A percentile compares a stretch with the other conserved stretches of the same genome.
These are phyloP conservation scores for Terebella lapidaria DNA, from an alignment of 2,888 invertebrate species.

Conservation along the genomic window DNA sequence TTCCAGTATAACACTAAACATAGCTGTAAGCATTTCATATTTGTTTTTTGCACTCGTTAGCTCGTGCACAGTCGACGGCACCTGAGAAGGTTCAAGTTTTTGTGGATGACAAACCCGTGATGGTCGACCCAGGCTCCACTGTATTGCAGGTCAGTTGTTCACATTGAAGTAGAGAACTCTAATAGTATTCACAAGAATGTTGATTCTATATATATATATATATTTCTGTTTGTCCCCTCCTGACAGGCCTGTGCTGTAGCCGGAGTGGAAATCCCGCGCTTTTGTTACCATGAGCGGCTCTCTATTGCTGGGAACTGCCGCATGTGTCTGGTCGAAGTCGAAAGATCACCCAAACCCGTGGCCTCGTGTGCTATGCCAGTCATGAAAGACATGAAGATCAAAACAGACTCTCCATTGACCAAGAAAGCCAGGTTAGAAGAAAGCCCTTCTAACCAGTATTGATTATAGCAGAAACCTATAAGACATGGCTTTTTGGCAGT, in stretches of 20 bases:
- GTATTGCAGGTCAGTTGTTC: conserved; percentile 77
- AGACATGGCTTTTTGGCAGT: too few relatives aligned
- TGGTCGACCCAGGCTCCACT: conserved; percentile 93
- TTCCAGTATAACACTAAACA: too few relatives aligned
- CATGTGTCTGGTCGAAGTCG: conserved; percentile 99
- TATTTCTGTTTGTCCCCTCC: conserved; percentile 16
- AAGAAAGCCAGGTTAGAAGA: conserved; percentile 67
- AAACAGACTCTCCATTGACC: conserved; percentile 93
- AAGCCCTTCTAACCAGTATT: too few relatives aligned
- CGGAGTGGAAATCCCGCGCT: conserved; percentile 96
- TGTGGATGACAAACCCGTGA: conserved; percentile 91
- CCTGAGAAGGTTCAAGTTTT: conserved; percentile 72
- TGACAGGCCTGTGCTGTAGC: conserved; percentile 84
- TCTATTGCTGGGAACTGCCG: conserved; percentile 98
- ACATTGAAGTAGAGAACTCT: too few relatives aligned
- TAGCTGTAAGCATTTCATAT: too few relatives aligned
- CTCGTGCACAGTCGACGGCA: neutral
- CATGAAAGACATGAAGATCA: conserved; percentile 97
- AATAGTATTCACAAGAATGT: neutral
- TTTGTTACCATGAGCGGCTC: conserved; percentile 97
- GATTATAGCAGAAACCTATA: too few relatives aligned
- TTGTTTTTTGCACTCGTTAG: neutral
- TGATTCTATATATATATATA: neutral
- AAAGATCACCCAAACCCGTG: conserved; percentile 94
- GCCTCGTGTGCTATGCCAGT: conserved; percentile 99